Evolutionary conservation across 2,888 invertebrate genomes (phyloP).

Genomic region (Spodoptera picta): DNA sequence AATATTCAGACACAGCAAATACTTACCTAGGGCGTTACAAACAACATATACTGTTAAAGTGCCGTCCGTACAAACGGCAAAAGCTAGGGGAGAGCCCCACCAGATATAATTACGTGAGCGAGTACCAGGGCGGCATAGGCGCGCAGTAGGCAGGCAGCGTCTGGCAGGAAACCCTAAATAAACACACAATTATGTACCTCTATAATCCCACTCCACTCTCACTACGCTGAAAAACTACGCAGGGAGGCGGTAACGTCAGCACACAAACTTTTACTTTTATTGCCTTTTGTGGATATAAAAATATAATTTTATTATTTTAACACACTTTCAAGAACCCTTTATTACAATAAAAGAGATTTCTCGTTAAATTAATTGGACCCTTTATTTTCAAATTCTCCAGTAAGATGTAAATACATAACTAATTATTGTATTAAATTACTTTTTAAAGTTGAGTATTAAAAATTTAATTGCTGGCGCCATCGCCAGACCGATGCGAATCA

Average conservation of each 20-base stretch:
- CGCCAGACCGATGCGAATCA: no score
- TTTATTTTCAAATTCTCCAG: slow-evolving; percentile 1
- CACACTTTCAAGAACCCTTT: slow-evolving; percentile 24
- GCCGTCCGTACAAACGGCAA: slow-evolving; percentile 28
- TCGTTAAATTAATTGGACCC: slow-evolving; percentile 20
- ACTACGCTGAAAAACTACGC: slow-evolving; percentile 71
- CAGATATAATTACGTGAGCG: slow-evolving; percentile 72
- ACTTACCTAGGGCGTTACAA: slow-evolving; percentile 40
- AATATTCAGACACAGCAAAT: slow-evolving; percentile 37
- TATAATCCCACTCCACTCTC: slow-evolving; percentile 72
- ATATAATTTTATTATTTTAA: slow-evolving; percentile 46
- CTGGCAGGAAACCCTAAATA: slow-evolving; percentile 78
- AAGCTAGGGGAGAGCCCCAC: slow-evolving; percentile 55
- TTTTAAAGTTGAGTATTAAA: no score
- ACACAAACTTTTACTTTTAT: slow-evolving; percentile 46
- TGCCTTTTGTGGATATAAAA: slow-evolving; percentile 16
- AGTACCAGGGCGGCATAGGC: slow-evolving; percentile 71
- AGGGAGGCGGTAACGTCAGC: slow-evolving; percentile 63
- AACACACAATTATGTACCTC: slow-evolving; percentile 78
- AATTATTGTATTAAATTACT: no score
- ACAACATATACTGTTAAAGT: slow-evolving; percentile 29
- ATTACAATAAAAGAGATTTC: slow-evolving; percentile 16
- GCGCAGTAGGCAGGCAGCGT: slow-evolving; percentile 60
- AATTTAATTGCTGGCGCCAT: no score
- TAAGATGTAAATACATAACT: not conserved